These are phyloP conservation scores for Antrozous pallidus DNA, from an alignment of 2,797 vertebrate genomes.

Conservation along the genomic window DNA sequence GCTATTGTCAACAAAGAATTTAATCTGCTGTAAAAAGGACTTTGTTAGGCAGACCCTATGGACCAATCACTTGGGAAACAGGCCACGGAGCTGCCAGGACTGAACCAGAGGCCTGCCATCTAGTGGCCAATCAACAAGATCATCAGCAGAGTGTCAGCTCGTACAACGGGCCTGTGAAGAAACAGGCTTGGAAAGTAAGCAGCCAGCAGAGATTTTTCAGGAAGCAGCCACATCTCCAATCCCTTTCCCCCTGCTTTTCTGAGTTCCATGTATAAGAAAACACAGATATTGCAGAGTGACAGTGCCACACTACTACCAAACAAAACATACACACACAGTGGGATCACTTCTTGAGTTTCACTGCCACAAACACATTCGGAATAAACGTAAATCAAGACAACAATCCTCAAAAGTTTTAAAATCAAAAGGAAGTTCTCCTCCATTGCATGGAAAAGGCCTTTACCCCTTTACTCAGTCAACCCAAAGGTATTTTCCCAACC, in stretches of 20 bases:
- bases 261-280: not conserved
- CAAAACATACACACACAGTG: not conserved
- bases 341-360: not conserved
- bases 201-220: no score
- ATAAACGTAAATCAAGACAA: not conserved
- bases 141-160: not conserved
- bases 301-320: not conserved
- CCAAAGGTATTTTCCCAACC: not conserved
- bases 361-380: not conserved
- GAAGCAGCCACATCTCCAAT: not conserved
- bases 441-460: not conserved
- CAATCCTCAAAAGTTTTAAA: not conserved
- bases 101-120: not conserved
- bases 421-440: not conserved
- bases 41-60: not conserved
- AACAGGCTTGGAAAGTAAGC: not conserved
- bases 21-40: not conserved
- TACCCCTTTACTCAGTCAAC: not conserved
- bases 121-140: conserved; percentile 32
- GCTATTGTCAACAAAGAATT: not conserved
- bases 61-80: not conserved
- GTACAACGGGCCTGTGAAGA: not conserved
- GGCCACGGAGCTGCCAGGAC: not conserved
- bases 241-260: not conserved
- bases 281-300: not conserved